Evolutionary conservation across 2,797 vertebrate species (phyloP), one percentile per base, ranked within the genome.

Genomic region (Tenualosa thibaudeaui): DNA sequence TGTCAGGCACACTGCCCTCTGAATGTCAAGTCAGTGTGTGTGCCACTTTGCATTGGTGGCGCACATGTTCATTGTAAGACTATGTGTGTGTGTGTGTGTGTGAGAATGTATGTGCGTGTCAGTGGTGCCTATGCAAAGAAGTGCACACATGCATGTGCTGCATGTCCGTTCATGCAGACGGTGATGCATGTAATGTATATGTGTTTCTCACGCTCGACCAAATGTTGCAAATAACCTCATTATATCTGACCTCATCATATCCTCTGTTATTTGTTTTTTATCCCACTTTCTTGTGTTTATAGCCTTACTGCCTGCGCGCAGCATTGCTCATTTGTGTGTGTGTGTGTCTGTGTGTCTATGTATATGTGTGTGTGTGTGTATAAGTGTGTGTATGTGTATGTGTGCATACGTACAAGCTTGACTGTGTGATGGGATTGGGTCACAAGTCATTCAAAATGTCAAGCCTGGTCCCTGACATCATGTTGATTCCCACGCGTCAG

Each of bases 51-150:
- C 78, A 81, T 81, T 19, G 43, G 19, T 81, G 78, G 24, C 62
- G 62, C 62, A 65, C 62, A 65, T 65, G 62, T 65, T 65, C 24
- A 65, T 24, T 65, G 62, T 12, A 65, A 65, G 62, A 65, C 78
- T 6, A 0, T 49, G 78, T 81, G 78, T 81, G 78, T 12, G 43
- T 81, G 37, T 49, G 43, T 50, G 78, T 50, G 43, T 81, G 4
- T 81, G 43, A 50, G 19, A n/a, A 19, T 81, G 17, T n/a, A 12
- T 50, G 43, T 65, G 60, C 31, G 62, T 31, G 24, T 65, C 10
- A 12, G 24, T 65, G 24, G 31, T 65, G 62, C 62, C 62, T 31
- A 65, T 31, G 24, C 24, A 31, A 65, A 3, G 62, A 2, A 13
- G 62, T 31, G 62, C 62, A 65, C 62, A 31, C 62, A 65, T 65